Percentiles rank a stretch among this genome's conserved stretches.
phyloP scores from a whole-genome alignment of 37 sponge, comb jelly and placozoan genomes.

The Mnemiopsis leidyi region DNA sequence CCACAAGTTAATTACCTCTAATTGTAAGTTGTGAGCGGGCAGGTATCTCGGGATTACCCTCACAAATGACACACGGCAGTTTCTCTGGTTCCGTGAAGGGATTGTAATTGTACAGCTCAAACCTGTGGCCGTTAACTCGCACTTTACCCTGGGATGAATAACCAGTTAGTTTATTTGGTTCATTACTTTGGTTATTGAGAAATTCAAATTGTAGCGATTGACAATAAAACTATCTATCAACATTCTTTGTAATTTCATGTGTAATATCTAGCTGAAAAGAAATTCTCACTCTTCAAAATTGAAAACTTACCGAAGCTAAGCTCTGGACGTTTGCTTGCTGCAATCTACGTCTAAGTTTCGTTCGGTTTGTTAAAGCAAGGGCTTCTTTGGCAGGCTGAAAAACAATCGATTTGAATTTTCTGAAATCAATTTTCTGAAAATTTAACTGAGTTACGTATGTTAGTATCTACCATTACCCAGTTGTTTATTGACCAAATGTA shows the following conservation, averaged over 20 bases:
- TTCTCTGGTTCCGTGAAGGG: constrained; percentile 63
- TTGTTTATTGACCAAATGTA: too few relatives aligned
- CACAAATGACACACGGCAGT: constrained; percentile 48
- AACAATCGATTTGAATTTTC: too few relatives aligned
- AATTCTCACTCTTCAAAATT: too few relatives aligned
- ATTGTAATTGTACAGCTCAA: constrained; percentile 37
- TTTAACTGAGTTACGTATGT: too few relatives aligned
- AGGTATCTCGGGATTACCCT: constrained; percentile 57
- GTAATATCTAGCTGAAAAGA: too few relatives aligned
- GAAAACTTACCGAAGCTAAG: constrained; percentile 14
- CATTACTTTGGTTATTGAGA: too few relatives aligned
- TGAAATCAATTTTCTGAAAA: too few relatives aligned
- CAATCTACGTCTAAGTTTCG: not conserved
- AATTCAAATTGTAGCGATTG: too few relatives aligned
- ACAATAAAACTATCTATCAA: too few relatives aligned
- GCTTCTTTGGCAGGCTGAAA: constrained; percentile 19
- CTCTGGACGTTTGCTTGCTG: constrained; percentile 34
- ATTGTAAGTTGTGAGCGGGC: constrained; percentile 45
- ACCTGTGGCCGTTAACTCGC: constrained; percentile 46
- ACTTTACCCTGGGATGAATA: constrained; percentile 65
- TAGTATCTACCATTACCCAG: too few relatives aligned
- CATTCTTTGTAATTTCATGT: too few relatives aligned
- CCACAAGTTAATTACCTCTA: not conserved
- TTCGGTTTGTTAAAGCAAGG: not conserved
- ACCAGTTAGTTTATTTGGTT: too few relatives aligned